Conservation (phyloP, 2,888 invertebrate genomes). For the Stomorhina lunata region DNA sequence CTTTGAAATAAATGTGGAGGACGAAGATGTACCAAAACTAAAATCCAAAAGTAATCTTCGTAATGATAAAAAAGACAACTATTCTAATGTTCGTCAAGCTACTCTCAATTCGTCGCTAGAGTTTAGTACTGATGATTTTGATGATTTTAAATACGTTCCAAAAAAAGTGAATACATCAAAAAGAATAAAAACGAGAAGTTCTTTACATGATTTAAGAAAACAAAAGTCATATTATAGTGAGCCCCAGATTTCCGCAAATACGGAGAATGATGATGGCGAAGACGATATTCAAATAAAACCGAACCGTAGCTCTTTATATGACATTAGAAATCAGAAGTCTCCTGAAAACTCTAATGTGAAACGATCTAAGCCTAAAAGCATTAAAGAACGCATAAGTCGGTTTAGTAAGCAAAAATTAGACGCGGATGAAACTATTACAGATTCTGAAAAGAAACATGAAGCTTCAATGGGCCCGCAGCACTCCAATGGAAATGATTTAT, state of each 20-base stretch:
- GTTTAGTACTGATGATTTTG: background rate
- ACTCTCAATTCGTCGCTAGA: background rate
- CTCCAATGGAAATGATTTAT: constrained; percentile 57
- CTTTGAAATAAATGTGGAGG: too few relatives aligned
- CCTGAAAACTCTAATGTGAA: background rate
- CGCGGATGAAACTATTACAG: constrained; percentile 6
- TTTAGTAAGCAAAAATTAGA: constrained; percentile 29
- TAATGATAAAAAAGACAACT: too few relatives aligned
- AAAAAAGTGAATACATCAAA: too few relatives aligned
- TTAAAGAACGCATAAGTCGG: constrained; percentile 33
- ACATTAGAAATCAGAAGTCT: background rate
- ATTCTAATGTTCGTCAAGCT: background rate
- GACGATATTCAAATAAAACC: constrained; percentile 33
- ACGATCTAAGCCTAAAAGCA: constrained; percentile 13
- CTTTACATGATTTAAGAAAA: too few relatives aligned
- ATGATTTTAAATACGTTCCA: too few relatives aligned
- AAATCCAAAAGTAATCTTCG: background rate
- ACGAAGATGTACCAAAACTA: constrained; percentile 50
- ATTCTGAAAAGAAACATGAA: constrained; percentile 48
- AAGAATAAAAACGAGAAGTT: too few relatives aligned
- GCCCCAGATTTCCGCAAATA: too few relatives aligned
- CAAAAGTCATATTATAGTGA: too few relatives aligned
- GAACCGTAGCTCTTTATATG: constrained; percentile 30
- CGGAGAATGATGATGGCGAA: background rate
- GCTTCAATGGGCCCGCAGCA: constrained; percentile 65